Percentiles rank a stretch among this genome's conserved stretches.
Evolutionary conservation across 2,888 invertebrate species (phyloP).

Genomic region (Teleogryllus oceanicus): DNA sequence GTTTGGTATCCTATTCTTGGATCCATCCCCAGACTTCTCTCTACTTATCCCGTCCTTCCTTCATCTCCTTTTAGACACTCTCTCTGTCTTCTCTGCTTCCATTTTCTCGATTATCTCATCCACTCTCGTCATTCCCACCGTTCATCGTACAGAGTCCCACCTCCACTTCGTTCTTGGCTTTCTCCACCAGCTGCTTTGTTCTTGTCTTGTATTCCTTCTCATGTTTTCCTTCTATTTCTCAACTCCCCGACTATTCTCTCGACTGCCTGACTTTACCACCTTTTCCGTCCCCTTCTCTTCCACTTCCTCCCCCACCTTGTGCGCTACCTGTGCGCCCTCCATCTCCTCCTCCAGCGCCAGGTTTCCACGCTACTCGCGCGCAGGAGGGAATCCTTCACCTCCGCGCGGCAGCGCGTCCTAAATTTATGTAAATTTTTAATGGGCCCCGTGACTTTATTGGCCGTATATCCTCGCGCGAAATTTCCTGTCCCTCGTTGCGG

Average conservation of each 20-base stretch:
- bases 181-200: too few species aligned
- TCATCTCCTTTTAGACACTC: too few species aligned
- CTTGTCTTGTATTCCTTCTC: too few species aligned
- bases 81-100: too few species aligned
- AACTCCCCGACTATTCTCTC: background rate
- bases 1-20: too few species aligned
- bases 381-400: background rate
- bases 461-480: constrained; percentile 11
- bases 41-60: too few species aligned
- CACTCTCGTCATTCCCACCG: too few species aligned
- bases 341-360: background rate
- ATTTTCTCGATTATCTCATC: too few species aligned
- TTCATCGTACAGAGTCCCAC: too few species aligned
- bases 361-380: background rate
- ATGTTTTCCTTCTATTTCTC: too few species aligned
- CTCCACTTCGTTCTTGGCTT: too few species aligned
- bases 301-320: background rate
- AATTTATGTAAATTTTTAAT: constrained; percentile 18
- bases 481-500: constrained; percentile 1
- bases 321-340: background rate
- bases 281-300: background rate
- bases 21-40: too few species aligned
- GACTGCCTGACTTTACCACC: background rate
- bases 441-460: constrained; percentile 1
- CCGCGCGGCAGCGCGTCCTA: background rate